A percentile compares a stretch with the other conserved stretches of the same genome.
These are phyloP conservation scores for Microhierax caerulescens DNA, from an alignment of 2,797 vertebrate genomes.

Conservation along the genomic window DNA sequence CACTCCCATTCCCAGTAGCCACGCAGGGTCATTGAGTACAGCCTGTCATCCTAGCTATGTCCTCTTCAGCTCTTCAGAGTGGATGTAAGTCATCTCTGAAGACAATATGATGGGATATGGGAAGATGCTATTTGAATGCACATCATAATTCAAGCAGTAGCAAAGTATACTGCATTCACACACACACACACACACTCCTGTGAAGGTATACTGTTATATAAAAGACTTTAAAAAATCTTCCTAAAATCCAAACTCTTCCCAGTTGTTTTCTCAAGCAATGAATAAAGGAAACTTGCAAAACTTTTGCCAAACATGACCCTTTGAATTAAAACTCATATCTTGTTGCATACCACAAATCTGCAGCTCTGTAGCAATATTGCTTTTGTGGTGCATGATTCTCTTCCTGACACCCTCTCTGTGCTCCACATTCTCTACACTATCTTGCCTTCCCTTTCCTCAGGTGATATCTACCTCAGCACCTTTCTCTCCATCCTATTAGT, in stretches of 20 bases:
- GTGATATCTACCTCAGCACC: neutral
- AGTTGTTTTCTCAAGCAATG: neutral
- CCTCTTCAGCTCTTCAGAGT: neutral
- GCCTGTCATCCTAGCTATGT: rapidly evolving
- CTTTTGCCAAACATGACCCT: neutral
- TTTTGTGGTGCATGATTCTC: neutral
- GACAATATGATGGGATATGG: neutral
- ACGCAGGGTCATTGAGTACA: neutral
- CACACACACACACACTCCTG: neutral
- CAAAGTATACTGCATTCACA: neutral
- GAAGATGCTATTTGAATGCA: neutral
- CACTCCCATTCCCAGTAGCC: neutral
- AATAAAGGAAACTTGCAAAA: neutral
- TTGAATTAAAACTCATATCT: neutral
- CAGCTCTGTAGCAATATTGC: neutral
- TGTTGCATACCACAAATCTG: neutral
- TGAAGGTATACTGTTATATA: neutral
- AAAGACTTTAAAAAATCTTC: neutral
- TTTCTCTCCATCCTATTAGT: neutral
- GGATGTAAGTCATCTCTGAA: neutral
- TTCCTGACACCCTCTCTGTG: neutral
- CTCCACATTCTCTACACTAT: neutral
- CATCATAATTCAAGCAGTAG: neutral
- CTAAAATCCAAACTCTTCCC: neutral
- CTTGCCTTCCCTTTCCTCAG: neutral